These are phyloP conservation scores for Onthophagus sagittarius DNA, from an alignment of 2,888 invertebrate genomes.

Conservation along the genomic window DNA sequence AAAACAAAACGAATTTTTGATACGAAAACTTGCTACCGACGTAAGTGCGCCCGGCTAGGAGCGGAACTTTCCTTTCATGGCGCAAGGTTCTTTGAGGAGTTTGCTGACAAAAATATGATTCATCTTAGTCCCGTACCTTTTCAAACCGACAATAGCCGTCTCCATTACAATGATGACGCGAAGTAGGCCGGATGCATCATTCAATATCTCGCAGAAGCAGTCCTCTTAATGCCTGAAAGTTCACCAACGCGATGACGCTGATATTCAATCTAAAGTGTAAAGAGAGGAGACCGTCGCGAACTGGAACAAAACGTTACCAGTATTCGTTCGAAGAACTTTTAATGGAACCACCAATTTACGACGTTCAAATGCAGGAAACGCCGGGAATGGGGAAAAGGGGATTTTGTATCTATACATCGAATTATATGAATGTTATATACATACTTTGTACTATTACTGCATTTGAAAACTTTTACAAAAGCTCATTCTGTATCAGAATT, in stretches of 20 bases:
- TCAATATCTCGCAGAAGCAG: not conserved
- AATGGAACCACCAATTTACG: not conserved
- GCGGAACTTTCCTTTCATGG: not conserved
- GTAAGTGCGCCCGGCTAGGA: not conserved
- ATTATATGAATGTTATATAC: not conserved
- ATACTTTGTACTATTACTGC: too few species aligned
- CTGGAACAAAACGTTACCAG: not conserved
- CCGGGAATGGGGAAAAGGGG: not conserved
- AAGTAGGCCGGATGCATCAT: not conserved
- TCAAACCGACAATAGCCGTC: not conserved
- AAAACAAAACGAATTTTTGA: not conserved
- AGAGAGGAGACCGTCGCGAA: not conserved
- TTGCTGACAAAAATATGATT: not conserved
- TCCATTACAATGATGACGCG: not conserved
- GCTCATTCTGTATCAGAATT: not conserved
- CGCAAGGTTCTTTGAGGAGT: not conserved
- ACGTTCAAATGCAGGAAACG: not conserved
- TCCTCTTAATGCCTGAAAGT: not conserved
- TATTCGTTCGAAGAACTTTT: not conserved
- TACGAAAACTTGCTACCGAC: not conserved
- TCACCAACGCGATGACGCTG: not conserved
- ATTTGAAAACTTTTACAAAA: not conserved
- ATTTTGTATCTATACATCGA: not conserved
- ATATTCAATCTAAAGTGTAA: not conserved
- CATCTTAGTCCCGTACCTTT: not conserved